Evolutionary conservation across 1,140 invertebrate species (phyloP), one percentile per base, ranked within the genome.

Genomic region (Halyomorpha halys): DNA sequence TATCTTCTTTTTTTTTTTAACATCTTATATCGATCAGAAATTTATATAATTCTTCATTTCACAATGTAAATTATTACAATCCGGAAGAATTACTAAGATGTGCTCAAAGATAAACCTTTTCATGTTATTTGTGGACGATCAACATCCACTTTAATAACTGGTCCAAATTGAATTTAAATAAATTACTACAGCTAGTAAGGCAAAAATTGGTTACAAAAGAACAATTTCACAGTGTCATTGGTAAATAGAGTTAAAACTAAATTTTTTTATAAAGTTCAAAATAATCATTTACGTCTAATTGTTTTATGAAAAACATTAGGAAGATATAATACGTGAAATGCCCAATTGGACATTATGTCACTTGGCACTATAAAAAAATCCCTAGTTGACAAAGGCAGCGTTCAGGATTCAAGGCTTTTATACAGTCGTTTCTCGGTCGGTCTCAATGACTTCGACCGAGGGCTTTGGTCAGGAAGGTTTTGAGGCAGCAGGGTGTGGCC

Each of bases 391-490:
- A 18, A 30, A 25, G 21, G n/a, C 19, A n/a, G n/a, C 11, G 18
- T 18, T 25, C 15, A 51, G 44, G n/a, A 15, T 25, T 16, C 59
- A 60, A 54, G 47, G 63, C 51, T 51, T 21, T 66, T 44, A 91
- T 79, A 91, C 89, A 67, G 88, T 90, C 70, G 88, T 90, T 77
- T 90, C 88, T 73, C 87, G 84, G 79, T 91, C 89, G 74, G 90
- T 86, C 77, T 90, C 86, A 72, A 90, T 90, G 73, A 87, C 90
- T 74, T 91, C 89, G 79, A 91, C 88, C 80, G 86, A 88, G 76
- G 87, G 86, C 76, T 86, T 83, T 73, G 89, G 87, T 84, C 89
- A 90, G 83, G 88, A 90, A 72, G 77, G 76, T 15, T 75, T 74
- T 4, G 72, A 69, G 1, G 71, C 71, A 60, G 71, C 71, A 1